Base-by-base conservation (phyloP, 2,888 invertebrate genomes). In the Drosophila trichaetosa region DNA sequence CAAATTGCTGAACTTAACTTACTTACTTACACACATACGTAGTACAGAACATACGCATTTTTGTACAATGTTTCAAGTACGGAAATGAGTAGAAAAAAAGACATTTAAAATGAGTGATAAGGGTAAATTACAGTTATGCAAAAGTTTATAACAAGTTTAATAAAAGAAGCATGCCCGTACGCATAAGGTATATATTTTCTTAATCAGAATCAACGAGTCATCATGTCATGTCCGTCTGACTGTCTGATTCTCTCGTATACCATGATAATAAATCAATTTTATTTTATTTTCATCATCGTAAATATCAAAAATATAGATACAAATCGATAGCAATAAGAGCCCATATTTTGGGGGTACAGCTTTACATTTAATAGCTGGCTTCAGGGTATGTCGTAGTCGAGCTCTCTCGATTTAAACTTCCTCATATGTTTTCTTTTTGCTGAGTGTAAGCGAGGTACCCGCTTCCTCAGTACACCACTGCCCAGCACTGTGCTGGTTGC, bases 361-460 rank as follows among this genome's bases (percentile, higher is more conserved):
- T 4, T 16, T 46, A 21, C 21, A 42, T 42, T 1, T 13, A 46
- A 16, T 2, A 21, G 7, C 16, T 24, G 24, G 8, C 4, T 8
- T 16, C 16, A 24, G 46, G 46, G 46, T 46, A 46, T 24, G 8
- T 46, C 4, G 21, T 8, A 24, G 24, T 21, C 46, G 46, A 46
- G 24, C 16, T 8, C 4, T 18, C 4, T 24, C 24, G 2, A 4
- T 1, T 16, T 4, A 16, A 24, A 24, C 46, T 24, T 46, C 4
- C 8, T 24, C 24, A 4, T 8, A 8, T 16, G 46, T 46, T 46
- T 46, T 16, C 7, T 46, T 46, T 46, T 46, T 46, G 16, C 24
- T 54, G 53, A 34, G 53, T 34, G 53, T 72, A 77, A 69, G 69
- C 59, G 24, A 21, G 51, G 54, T 31, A 54, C 7, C 49, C 34